Percentiles rank a stretch among this genome's conserved stretches.
Evolutionary conservation across 1,140 invertebrate genomes (phyloP).

Genomic region (Chionoecetes opilio): DNA sequence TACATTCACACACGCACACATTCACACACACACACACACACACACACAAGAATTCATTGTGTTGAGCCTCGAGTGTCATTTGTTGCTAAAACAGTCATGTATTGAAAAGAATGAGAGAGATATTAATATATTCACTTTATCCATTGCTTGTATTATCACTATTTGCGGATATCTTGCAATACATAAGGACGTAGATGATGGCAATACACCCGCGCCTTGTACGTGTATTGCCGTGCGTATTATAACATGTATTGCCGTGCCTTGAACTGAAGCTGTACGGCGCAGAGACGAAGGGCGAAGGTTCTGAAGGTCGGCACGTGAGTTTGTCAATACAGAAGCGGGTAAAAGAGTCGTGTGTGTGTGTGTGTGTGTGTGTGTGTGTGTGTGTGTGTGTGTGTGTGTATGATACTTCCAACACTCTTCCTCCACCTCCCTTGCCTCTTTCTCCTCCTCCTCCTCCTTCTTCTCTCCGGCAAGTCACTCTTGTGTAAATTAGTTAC

Average conservation of each 20-base stretch:
- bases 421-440: not conserved
- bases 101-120: not conserved
- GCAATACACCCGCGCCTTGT: too few species aligned
- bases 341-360: not conserved
- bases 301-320: constrained; percentile 1
- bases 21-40: too few species aligned
- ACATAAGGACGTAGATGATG: too few species aligned
- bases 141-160: too few species aligned
- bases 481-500: not conserved
- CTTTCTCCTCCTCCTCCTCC: not conserved
- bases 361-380: constrained; percentile 24
- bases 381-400: constrained; percentile 17
- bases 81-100: not conserved
- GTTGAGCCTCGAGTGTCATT: not conserved
- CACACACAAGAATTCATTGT: too few species aligned
- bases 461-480: not conserved
- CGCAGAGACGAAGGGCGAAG: not conserved
- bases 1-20: too few species aligned
- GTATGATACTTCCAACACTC: not conserved
- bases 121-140: not conserved
- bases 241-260: too few species aligned
- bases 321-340: constrained; percentile 28
- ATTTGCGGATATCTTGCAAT: too few species aligned
- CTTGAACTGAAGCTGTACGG: not conserved
- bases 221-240: too few species aligned